Percentiles rank a stretch among this genome's conserved stretches.
Evolutionary conservation across 2,888 invertebrate genomes (phyloP).

Genomic region (Drosophila multiciliata): DNA sequence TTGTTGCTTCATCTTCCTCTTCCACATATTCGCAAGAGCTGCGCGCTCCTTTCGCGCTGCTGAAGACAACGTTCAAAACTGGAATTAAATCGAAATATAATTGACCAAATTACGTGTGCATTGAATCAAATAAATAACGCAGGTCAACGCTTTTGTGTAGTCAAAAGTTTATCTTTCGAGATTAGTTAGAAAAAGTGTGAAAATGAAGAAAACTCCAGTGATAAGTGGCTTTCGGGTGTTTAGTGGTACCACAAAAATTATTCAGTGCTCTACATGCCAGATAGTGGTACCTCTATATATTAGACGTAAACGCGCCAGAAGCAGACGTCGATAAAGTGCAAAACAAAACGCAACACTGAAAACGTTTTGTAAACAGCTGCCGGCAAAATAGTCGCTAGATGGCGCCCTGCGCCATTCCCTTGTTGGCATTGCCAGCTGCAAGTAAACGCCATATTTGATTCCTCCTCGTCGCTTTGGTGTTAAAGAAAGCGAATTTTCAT

Average conservation of each 20-base stretch:
- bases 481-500: conserved; percentile 65
- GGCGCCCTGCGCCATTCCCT: conserved; percentile 41
- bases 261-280: conserved; percentile 63
- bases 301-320: conserved; percentile 64
- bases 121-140: conserved; percentile 14
- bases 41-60: conserved; percentile 68
- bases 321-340: conserved; percentile 67
- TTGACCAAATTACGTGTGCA: conserved; percentile 13
- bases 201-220: conserved; percentile 70
- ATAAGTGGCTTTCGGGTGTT: conserved; percentile 62
- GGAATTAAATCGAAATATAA: conserved; percentile 41
- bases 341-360: conserved; percentile 57
- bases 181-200: conserved; percentile 31
- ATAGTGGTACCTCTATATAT: conserved; percentile 76
- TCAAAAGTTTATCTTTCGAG: conserved; percentile 26
- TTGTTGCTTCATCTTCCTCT: conserved; percentile 70
- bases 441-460: conserved; percentile 84
- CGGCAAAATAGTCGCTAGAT: conserved; percentile 39
- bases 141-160: conserved; percentile 20
- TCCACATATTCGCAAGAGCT: conserved; percentile 69
- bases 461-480: conserved; percentile 52
- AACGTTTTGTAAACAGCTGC: conserved; percentile 70
- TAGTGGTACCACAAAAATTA: conserved; percentile 78
- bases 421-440: conserved; percentile 66
- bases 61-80: conserved; percentile 52